Evolutionary conservation across 2,888 invertebrate species (phyloP).

Genomic region (Ophion costatus): DNA sequence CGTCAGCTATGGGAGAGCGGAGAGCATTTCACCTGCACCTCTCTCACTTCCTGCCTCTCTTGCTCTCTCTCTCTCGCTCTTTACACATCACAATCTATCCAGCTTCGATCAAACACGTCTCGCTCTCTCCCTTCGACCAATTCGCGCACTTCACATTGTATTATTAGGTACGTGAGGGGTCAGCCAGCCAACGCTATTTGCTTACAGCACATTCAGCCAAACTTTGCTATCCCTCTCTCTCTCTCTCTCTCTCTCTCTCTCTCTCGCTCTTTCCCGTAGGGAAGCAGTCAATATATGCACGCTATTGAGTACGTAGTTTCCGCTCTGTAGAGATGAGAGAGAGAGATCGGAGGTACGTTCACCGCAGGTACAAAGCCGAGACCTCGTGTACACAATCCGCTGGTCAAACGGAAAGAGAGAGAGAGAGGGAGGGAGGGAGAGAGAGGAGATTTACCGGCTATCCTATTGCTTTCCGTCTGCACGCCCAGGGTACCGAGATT

Average conservation of each 20-base stretch:
- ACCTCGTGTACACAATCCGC: conserved; percentile 60
- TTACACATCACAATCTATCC: conserved; percentile 4
- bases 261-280: conserved; percentile 23
- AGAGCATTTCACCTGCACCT: conserved; percentile 1
- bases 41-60: conserved; percentile 2
- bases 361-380: conserved; percentile 66
- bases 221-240: conserved; percentile 12
- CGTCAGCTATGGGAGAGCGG: not conserved
- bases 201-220: conserved; percentile 46
- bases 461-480: conserved; percentile 41
- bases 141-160: conserved; percentile 55
- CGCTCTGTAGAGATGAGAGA: conserved; percentile 32
- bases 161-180: conserved; percentile 56
- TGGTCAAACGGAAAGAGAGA: conserved; percentile 53
- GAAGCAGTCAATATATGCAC: conserved; percentile 38
- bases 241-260: conserved; percentile 20
- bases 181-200: conserved; percentile 55
- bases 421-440: conserved; percentile 1
- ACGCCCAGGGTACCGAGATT: conserved; percentile 41
- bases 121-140: conserved; percentile 36
- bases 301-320: conserved; percentile 33
- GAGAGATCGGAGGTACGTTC: conserved; percentile 52
- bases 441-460: conserved; percentile 10
- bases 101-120: conserved; percentile 40
- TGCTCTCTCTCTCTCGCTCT: not conserved